These are phyloP conservation scores for Spodoptera picta DNA, from an alignment of 2,888 invertebrate species.

Conservation along the genomic window DNA sequence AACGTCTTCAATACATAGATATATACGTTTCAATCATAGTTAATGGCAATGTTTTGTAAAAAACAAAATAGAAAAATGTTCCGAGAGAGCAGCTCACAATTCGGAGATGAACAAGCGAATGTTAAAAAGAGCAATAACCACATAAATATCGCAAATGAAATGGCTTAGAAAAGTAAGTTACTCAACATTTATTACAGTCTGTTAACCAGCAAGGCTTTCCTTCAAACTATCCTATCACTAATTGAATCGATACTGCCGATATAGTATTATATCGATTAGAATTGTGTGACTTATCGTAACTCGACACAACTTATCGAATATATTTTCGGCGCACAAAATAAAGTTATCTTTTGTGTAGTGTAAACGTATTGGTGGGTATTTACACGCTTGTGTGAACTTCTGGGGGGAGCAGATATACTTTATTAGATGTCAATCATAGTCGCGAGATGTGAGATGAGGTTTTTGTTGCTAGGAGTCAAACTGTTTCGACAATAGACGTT, in stretches of 20 bases:
- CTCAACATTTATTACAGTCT: conserved; percentile 49
- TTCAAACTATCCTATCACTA: conserved; percentile 44
- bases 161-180: conserved; percentile 37
- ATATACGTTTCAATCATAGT: no score
- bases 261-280: conserved; percentile 41
- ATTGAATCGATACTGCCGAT: conserved; percentile 47
- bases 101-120: conserved; percentile 9
- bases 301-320: conserved; percentile 36
- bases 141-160: conserved; percentile 37
- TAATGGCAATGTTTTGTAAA: no score
- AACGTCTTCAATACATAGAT: no score
- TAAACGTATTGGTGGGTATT: conserved; percentile 37
- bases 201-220: conserved; percentile 50
- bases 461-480: conserved; percentile 19
- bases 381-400: conserved; percentile 34
- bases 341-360: conserved; percentile 34
- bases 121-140: conserved; percentile 36
- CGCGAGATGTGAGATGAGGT: conserved; percentile 9
- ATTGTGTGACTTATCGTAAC: conserved; percentile 39
- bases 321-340: conserved; percentile 31
- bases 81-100: no score
- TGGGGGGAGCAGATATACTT: conserved; percentile 37
- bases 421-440: conserved; percentile 46
- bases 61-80: no score
- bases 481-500: conserved; percentile 3